Conservation (phyloP, 1,140 invertebrate species). For the Helicorthomorpha holstii region DNA sequence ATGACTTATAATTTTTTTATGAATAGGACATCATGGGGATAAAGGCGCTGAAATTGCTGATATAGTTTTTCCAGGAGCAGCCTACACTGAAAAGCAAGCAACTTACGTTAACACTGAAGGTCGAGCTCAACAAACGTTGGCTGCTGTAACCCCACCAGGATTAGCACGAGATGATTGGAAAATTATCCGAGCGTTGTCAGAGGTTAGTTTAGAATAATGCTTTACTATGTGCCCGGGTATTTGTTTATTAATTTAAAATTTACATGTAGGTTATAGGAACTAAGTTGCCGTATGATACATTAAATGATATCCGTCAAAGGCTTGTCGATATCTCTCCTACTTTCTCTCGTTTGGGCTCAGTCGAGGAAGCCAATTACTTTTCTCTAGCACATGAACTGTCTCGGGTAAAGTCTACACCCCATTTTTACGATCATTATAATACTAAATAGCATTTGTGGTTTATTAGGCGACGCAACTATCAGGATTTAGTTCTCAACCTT, state of each 20-base stretch:
- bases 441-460: conserved; percentile 17
- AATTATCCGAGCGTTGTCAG: conserved; percentile 75
- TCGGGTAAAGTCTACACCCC: conserved; percentile 29
- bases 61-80: conserved; percentile 84
- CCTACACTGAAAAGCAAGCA: conserved; percentile 94
- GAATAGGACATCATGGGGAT: conserved; percentile 88
- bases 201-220: conserved; percentile 30
- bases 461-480: conserved; percentile 38
- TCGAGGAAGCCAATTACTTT: conserved; percentile 69
- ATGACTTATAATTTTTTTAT: neutral
- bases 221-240: neutral
- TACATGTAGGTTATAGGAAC: conserved; percentile 50
- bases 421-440: neutral
- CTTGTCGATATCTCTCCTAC: conserved; percentile 75
- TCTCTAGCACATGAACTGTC: conserved; percentile 49
- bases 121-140: conserved; percentile 77
- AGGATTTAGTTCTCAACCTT: conserved; percentile 35
- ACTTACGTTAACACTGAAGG: conserved; percentile 98
- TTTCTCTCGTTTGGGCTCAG: conserved; percentile 60
- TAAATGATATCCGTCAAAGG: conserved; percentile 65
- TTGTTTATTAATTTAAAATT: conserved; percentile 6
- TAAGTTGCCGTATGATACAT: conserved; percentile 73
- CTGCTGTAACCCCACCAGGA: conserved; percentile 84
- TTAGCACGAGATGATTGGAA: conserved; percentile 96
- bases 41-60: conserved; percentile 82